Base-by-base conservation (phyloP, 1,140 invertebrate genomes). In the Trichonephila clavipes region DNA sequence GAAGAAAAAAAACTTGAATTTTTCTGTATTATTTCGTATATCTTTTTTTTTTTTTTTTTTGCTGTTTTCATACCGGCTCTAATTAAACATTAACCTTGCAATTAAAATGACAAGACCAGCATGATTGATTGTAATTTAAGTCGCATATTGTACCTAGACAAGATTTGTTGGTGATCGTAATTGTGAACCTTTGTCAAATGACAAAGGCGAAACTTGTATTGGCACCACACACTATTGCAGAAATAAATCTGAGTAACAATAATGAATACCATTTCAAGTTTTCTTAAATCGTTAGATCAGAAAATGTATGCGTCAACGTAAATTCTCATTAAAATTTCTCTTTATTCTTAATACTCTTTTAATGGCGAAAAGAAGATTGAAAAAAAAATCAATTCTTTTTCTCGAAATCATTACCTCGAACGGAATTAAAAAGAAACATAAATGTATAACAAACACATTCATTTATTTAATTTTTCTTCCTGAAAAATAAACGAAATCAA, bases 401-500 rank as follows among this genome's bases (percentile, higher is more conserved):
- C 16, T 59, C n/a, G n/a, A 83, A 83, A 64, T 61, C 40, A 88
- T 88, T 88, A 64, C 61, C 64, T 88, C 59, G 19, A 66, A 88
- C 24, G 59, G 59, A 64, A 64, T 88, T 88, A 66, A 58, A 40
- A 88, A 66, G 86, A 88, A 58, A 61, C 61, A 77, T 16, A 77
- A 58, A 64, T 88, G 40, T 44, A 88, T 88, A 34, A 88, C 59
- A 88, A 88, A 88, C 44, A 51, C 12, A 24, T 28, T 64, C 88
- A 66, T 69, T 24, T 61, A 69, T 89, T 77, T 72, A 77, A 89
- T 72, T 89, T 89, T 89, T 72, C 66, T 72, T 40, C 64, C 72
- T 28, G 19, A 19, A 8, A n/a, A 24, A 18, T 8, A 16, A 59
- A 58, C 12, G 58, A 89, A 90, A 82, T 62, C 58, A 82, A 90